Percentiles rank a stretch among this genome's conserved stretches.
These are phyloP conservation scores for Galendromus occidentalis DNA, from an alignment of 1,140 invertebrate species.

Conservation along the genomic window DNA sequence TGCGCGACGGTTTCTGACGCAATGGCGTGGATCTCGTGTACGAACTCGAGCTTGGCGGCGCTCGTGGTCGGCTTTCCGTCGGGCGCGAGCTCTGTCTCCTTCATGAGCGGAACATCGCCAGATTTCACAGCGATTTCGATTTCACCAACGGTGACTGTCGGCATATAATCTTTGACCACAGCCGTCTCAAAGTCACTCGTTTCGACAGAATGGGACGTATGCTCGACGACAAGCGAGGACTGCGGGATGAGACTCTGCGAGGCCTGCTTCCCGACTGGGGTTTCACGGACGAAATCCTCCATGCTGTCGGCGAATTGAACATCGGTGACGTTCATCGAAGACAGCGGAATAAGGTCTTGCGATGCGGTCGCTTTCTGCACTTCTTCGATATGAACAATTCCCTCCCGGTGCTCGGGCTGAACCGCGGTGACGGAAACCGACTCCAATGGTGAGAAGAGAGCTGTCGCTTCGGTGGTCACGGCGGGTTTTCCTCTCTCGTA, in stretches of 20 bases:
- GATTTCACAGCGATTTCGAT: neutral
- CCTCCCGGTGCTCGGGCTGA: neutral
- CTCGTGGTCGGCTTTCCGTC: neutral
- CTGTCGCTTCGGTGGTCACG: neutral
- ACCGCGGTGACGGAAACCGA: neutral
- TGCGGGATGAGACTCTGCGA: neutral
- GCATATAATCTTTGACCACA: neutral
- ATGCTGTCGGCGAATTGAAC: neutral
- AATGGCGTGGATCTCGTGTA: slow-evolving; percentile 10
- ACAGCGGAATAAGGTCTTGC: neutral
- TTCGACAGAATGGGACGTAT: neutral
- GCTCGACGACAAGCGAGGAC: neutral
- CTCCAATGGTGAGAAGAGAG: neutral
- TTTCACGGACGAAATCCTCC: neutral
- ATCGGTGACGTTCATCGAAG: neutral
- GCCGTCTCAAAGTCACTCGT: neutral
- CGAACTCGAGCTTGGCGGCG: neutral
- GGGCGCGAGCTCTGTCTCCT: slow-evolving; percentile 10
- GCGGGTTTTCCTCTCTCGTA: slow-evolving; percentile 9
- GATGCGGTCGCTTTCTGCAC: neutral
- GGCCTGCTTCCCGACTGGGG: neutral
- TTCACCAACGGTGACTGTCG: neutral
- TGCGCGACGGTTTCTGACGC: slow-evolving; percentile 13
- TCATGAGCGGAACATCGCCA: neutral
- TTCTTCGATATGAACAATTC: neutral